A percentile compares a stretch with the other conserved stretches of the same genome.
These are phyloP conservation scores for Griposia aprilina DNA, from an alignment of 2,888 invertebrate species.

Conservation along the genomic window DNA sequence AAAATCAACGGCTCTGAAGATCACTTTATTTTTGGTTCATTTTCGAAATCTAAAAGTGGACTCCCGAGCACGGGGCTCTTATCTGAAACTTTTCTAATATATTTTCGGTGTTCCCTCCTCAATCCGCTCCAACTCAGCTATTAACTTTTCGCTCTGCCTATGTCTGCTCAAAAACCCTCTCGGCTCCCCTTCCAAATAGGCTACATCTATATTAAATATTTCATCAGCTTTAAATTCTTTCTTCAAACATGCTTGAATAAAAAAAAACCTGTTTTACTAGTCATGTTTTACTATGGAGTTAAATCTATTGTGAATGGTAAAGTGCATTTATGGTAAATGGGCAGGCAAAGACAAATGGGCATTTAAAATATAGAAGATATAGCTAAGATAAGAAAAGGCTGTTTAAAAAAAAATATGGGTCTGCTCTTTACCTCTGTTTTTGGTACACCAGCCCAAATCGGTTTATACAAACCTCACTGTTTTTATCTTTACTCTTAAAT, in stretches of 20 bases:
- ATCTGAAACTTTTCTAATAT: too few relatives aligned
- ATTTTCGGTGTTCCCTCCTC: too few relatives aligned
- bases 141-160: too few relatives aligned
- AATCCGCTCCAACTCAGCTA: too few relatives aligned
- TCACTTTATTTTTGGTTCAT: too few relatives aligned
- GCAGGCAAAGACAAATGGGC: neutral
- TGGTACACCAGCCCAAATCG: neutral
- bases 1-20: too few relatives aligned
- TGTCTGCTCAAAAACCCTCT: too few relatives aligned
- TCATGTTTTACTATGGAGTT: slow-evolving; percentile 2
- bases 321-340: neutral
- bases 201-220: neutral
- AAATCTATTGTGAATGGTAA: neutral
- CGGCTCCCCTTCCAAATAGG: too few relatives aligned
- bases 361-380: neutral
- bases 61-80: too few relatives aligned
- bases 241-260: neutral
- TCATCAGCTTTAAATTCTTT: slow-evolving; percentile 1
- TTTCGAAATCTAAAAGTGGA: too few relatives aligned
- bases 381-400: neutral
- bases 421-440: neutral
- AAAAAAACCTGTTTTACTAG: neutral
- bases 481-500: neutral
- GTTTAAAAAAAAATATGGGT: neutral
- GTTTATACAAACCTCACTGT: neutral